Conservation (phyloP, 2,797 vertebrate genomes). For the Cyclopterus lumpus region DNA sequence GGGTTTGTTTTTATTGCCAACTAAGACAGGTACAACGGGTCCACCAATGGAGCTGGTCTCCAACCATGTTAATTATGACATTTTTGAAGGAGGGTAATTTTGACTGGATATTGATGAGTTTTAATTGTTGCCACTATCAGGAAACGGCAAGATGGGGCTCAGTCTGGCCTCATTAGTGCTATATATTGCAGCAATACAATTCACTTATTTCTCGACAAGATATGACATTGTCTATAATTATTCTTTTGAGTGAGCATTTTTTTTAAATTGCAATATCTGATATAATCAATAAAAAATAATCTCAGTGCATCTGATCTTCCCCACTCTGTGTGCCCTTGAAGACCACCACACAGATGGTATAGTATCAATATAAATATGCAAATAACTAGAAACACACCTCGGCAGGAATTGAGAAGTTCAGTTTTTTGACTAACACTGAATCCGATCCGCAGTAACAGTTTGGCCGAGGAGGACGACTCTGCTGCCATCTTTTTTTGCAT, state of each 20-base stretch:
- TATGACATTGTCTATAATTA: slow-evolving; percentile 36
- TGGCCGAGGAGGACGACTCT: background rate
- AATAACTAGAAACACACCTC: background rate
- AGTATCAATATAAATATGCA: background rate
- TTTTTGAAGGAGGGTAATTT: background rate
- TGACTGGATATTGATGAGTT: slow-evolving; percentile 25
- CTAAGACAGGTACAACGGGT: background rate
- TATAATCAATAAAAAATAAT: slow-evolving; percentile 35
- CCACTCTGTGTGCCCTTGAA: slow-evolving; percentile 30
- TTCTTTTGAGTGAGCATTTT: slow-evolving; percentile 33
- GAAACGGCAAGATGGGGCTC: slow-evolving; percentile 11
- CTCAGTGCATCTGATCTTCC: slow-evolving; percentile 37
- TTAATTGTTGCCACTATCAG: slow-evolving; percentile 22
- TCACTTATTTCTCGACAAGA: slow-evolving; percentile 30
- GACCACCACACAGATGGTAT: background rate
- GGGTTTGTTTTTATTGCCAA: background rate
- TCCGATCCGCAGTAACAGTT: background rate
- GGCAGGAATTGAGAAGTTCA: background rate
- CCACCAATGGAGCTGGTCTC: background rate
- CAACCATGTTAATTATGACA: background rate
- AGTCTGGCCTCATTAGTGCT: background rate
- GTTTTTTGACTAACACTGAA: background rate
- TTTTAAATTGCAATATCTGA: slow-evolving; percentile 38
- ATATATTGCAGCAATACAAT: slow-evolving; percentile 6
- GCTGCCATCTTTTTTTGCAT: background rate